Evolutionary conservation across 2,797 vertebrate genomes (phyloP).

Genomic region (Malacoraja senta): DNA sequence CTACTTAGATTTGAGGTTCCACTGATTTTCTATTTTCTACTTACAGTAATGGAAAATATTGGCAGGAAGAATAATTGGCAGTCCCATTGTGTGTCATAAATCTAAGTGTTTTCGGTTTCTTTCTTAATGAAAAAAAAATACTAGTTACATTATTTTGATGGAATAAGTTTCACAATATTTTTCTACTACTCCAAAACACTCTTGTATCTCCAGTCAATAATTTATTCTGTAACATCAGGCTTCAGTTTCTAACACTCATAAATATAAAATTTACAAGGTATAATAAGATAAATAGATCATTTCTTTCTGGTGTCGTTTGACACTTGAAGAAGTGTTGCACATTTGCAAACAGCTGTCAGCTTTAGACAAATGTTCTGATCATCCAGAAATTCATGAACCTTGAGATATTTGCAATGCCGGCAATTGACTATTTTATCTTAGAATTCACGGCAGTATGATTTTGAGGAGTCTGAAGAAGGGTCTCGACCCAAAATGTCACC

Average conservation of each 20-base stretch:
- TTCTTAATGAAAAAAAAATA: background rate
- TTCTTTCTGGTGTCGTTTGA: background rate
- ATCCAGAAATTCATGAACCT: background rate
- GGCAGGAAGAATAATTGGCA: conserved; percentile 30
- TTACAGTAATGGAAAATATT: conserved; percentile 36
- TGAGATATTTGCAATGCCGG: background rate
- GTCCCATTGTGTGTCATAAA: background rate
- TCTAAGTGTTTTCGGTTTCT: background rate
- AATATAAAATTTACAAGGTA: background rate
- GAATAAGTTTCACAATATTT: background rate
- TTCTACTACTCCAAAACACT: background rate
- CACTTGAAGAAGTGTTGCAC: background rate
- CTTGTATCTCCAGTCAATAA: background rate
- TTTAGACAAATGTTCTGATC: background rate
- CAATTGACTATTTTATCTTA: background rate
- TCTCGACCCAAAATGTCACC: too few species aligned
- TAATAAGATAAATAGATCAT: background rate
- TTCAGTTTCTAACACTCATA: background rate
- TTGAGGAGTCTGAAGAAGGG: background rate
- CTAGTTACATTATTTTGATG: conserved; percentile 19
- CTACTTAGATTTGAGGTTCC: background rate
- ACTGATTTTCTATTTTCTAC: background rate
- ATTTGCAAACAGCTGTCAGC: background rate
- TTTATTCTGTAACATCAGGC: background rate
- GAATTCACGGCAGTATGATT: background rate